Evolutionary conservation across 2,888 invertebrate genomes (phyloP).

Genomic region (Eristalinus sepulchralis): DNA sequence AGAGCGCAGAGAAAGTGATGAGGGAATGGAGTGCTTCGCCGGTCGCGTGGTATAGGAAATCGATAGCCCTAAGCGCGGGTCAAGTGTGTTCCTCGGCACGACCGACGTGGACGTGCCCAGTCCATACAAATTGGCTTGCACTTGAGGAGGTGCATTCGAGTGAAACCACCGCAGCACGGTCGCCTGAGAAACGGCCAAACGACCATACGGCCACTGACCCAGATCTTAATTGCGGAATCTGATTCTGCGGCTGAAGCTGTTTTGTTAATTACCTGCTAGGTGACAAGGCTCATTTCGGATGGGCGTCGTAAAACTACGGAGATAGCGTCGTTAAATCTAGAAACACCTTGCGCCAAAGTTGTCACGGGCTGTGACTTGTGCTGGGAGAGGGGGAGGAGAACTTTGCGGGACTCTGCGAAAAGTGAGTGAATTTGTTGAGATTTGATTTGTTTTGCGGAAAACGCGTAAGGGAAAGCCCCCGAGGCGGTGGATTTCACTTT

Average conservation of each 20-base stretch:
- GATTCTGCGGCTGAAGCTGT: not conserved
- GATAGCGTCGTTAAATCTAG: not conserved
- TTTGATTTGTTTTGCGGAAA: not conserved
- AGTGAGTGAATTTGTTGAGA: not conserved
- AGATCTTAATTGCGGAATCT: conserved; percentile 49
- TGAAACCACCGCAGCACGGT: conserved; percentile 29
- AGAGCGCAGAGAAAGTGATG: conserved; percentile 52
- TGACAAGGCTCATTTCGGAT: conserved; percentile 2
- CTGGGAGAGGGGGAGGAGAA: not conserved
- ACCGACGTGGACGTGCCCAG: conserved; percentile 1
- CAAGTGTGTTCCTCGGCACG: conserved; percentile 58
- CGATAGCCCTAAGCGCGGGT: conserved; percentile 57
- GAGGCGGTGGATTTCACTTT: conserved; percentile 26
- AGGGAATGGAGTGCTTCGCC: not conserved
- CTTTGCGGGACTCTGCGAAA: not conserved
- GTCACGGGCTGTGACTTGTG: not conserved
- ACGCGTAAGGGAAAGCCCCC: conserved; percentile 2
- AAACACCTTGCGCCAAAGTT: not conserved
- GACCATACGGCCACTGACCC: conserved; percentile 23
- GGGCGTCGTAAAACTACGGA: not conserved
- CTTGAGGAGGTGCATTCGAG: conserved; percentile 56
- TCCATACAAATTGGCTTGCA: conserved; percentile 61
- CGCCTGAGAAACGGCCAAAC: not conserved
- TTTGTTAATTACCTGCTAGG: conserved; percentile 14
- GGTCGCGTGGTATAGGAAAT: conserved; percentile 24